A percentile compares a stretch with the other conserved stretches of the same genome.
phyloP scores from a whole-genome alignment of 2,888 invertebrate genomes.

The Hedya salicella region DNA sequence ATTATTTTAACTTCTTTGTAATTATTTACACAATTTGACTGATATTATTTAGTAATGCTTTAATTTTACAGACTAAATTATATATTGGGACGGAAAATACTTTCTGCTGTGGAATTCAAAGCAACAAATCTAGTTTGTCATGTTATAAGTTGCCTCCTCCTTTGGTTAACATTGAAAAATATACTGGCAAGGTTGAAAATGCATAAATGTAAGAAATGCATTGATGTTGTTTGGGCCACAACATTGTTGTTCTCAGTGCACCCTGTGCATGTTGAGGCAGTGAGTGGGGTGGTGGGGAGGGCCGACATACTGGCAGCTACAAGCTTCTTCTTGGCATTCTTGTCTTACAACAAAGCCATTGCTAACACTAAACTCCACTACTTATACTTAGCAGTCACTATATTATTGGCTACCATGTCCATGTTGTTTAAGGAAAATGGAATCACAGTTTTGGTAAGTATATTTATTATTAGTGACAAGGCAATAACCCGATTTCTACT shows the following conservation, averaged over 20 bases:
- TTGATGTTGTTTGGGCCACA: conserved; percentile 86
- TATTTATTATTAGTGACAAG: too few species aligned
- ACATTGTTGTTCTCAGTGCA: conserved; percentile 94
- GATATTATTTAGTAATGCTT: too few species aligned
- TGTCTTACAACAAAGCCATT: conserved; percentile 84
- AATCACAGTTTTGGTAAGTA: conserved; percentile 92
- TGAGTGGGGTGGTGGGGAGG: conserved; percentile 95
- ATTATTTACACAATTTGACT: too few species aligned
- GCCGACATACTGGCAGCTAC: conserved; percentile 95
- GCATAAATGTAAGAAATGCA: conserved; percentile 44
- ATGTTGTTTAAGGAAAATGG: conserved; percentile 98
- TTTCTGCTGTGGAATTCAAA: conserved; percentile 88
- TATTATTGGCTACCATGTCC: conserved; percentile 85
- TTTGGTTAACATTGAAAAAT: conserved; percentile 59
- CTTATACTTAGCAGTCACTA: conserved; percentile 59
- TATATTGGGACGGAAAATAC: conserved; percentile 83
- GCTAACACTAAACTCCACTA: conserved; percentile 48
- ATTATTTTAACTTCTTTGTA: neutral
- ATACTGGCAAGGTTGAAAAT: conserved; percentile 51
- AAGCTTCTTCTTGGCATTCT: conserved; percentile 89
- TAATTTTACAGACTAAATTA: conserved; percentile 86
- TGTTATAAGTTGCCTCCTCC: conserved; percentile 75
- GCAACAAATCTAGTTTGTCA: conserved; percentile 91
- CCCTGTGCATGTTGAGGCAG: conserved; percentile 97
- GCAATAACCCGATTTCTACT: too few species aligned